These are phyloP conservation scores for Chouioia cunea DNA, from an alignment of 2,888 invertebrate species.

Conservation along the genomic window DNA sequence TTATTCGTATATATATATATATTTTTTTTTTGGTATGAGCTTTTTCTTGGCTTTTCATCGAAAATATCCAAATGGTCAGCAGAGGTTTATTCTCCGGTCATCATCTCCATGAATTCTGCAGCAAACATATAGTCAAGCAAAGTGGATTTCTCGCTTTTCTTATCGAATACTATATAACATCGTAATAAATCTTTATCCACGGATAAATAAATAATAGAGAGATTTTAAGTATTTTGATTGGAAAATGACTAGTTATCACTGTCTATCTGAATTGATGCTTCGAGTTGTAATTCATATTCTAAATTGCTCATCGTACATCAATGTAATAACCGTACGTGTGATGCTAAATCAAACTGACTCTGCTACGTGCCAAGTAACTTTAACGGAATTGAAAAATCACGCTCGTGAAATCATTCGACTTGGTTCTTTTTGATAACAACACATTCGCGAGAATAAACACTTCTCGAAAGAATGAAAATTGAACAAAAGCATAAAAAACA, in stretches of 20 bases:
- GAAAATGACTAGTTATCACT: not conserved
- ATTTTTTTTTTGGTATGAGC: conserved; percentile 8
- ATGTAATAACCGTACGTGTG: too few species aligned
- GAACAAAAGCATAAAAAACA: not conserved
- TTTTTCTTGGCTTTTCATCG: conserved; percentile 14
- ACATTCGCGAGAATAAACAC: not conserved
- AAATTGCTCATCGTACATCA: too few species aligned
- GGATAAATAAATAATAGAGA: conserved; percentile 32
- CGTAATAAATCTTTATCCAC: too few species aligned
- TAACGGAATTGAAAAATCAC: too few species aligned
- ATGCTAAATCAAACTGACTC: too few species aligned
- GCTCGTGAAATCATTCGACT: too few species aligned
- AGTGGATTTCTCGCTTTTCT: too few species aligned
- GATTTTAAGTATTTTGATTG: not conserved
- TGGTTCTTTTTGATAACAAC: too few species aligned
- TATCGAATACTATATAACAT: too few species aligned
- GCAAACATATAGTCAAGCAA: conserved; percentile 65
- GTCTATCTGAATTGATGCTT: not conserved
- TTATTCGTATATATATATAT: too few species aligned
- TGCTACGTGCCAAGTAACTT: too few species aligned
- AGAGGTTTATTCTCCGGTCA: conserved; percentile 87
- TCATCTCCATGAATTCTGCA: conserved; percentile 96
- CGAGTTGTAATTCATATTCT: not conserved
- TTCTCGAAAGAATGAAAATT: not conserved
- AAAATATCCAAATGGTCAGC: conserved; percentile 5